Conservation (phyloP, 2,113 vertebrate species). For the Macquaria australasica region DNA sequence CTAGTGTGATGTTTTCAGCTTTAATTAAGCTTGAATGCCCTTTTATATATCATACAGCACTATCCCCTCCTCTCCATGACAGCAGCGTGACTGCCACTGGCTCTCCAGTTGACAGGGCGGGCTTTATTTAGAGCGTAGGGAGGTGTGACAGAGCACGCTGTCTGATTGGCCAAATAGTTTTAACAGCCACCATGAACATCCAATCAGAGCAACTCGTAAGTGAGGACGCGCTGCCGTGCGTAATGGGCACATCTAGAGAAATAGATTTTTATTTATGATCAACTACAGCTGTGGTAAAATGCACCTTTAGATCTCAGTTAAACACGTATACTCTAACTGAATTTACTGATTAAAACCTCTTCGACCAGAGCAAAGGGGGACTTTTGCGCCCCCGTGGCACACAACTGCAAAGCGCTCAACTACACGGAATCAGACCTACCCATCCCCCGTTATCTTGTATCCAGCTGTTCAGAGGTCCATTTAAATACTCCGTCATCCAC, state of each 20-base stretch:
- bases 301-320: background rate
- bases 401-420: conserved; percentile 40
- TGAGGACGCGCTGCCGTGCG: conserved; percentile 48
- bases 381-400: conserved; percentile 54
- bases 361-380: conserved; percentile 13
- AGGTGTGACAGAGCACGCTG: conserved; percentile 78
- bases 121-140: conserved; percentile 65
- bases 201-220: conserved; percentile 54
- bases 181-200: conserved; percentile 63
- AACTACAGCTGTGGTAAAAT: conserved; percentile 35
- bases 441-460: conserved; percentile 99
- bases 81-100: conserved; percentile 45
- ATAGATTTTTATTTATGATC: conserved; percentile 41
- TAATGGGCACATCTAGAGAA: conserved; percentile 52
- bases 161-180: conserved; percentile 64
- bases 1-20: background rate
- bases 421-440: conserved; percentile 85
- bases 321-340: background rate
- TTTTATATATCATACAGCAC: too few relatives aligned
- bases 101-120: conserved; percentile 48
- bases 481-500: conserved; percentile 99
- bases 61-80: conserved; percentile 14
- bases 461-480: conserved; percentile 94
- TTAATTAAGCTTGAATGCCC: background rate
- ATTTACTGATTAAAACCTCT: background rate